Base-by-base conservation (phyloP, 2,888 invertebrate species). In the Steinernema hermaphroditum region DNA sequence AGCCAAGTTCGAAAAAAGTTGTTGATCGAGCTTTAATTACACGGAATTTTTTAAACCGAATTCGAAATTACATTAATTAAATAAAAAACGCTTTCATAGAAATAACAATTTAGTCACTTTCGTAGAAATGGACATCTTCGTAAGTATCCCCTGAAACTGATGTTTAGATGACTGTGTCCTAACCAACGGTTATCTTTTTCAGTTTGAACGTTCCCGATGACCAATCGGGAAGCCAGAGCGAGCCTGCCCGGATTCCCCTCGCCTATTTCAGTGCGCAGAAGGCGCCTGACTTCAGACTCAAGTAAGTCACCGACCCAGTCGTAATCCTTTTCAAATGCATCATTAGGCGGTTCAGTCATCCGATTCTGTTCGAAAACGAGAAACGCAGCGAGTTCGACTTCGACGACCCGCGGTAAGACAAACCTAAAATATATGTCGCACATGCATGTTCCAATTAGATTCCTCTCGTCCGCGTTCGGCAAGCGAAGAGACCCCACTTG, bases 341-440 rank as follows among this genome's bases (percentile, higher is more conserved):
- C 8, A 41, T 41, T 46, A 46, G 46, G 22, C 46, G 46, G 9
- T 46, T 46, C 46, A 46, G 46, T 16, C 46, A 46, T 16, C 46
- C 46, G 6, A 16, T 46, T 6, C 46, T 46, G 9, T 46, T 19
- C 46, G 46, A 46, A n/a, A 46, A 46, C 46, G 46, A 46, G 46
- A 46, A 46, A 16, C 46, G 46, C 46, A 46, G 46, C 46, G 46
- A 46, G 22, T 46, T 46, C 46, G 46, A 46, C 46, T 46, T 46
- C 22, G 46, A 46, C n/a, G 46, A 46, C n/a, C 46, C 46, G 16
- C 46, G 46, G 46, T 46, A 46, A 19, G 46, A n/a, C 46, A 19
- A 37, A 12, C 37, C 12, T 4, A 12, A 37, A 12, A 37, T n/a
- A n/a, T n/a, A n/a, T n/a, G n/a, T n/a, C n/a, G n/a, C n/a, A n/a